Base-by-base conservation (phyloP, 2,888 invertebrate genomes). In the Drepanosiphum platanoidis region DNA sequence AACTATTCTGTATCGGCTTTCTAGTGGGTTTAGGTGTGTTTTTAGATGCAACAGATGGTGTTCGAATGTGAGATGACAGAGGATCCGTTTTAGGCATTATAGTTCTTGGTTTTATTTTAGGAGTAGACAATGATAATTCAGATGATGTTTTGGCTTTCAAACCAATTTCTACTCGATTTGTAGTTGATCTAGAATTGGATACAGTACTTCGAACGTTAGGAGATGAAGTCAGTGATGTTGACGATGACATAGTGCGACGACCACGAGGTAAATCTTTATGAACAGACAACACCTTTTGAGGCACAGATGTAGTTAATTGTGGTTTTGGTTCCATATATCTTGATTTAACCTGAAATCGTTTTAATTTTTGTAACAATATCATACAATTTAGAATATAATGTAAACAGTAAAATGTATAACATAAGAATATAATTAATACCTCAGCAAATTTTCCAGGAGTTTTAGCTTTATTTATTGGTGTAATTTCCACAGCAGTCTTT, bases 251-350 rank as follows among this genome's bases (percentile, higher is more conserved):
- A 72, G 36, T 58, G 0, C 84, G 84, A 58, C 46, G 75, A 0
- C 77, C 77, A n/a, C 84, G 84, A 58, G 84, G 68, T 32, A 77
- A 39, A 77, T 84, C 75, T 58, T 77, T 84, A 68, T 77, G 75
- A 75, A 77, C 36, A 52, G 77, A 86, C n/a, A 87, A 81, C 39
- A 86, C 52, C 52, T 86, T 86, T 64, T 84, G 83, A 32, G 86
- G 78, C 52, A 86, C 70, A 86, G 86, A 84, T 36, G 52, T 66
- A 84, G 77, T 87, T 66, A 86, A 52, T 72, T 66, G 84, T 77
- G 84, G 87, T 83, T 87, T 91, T 3, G 93, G 92, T 87, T 94
- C 93, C 87, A 93, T 89, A 88, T 94, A 93, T 34, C 93, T 91
- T 1, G 94, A 92, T 87, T 93, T 92, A 9, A 90, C 90, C 90